Conservation (phyloP, 2,888 invertebrate species). For the Cylindroiulus punctatus region DNA sequence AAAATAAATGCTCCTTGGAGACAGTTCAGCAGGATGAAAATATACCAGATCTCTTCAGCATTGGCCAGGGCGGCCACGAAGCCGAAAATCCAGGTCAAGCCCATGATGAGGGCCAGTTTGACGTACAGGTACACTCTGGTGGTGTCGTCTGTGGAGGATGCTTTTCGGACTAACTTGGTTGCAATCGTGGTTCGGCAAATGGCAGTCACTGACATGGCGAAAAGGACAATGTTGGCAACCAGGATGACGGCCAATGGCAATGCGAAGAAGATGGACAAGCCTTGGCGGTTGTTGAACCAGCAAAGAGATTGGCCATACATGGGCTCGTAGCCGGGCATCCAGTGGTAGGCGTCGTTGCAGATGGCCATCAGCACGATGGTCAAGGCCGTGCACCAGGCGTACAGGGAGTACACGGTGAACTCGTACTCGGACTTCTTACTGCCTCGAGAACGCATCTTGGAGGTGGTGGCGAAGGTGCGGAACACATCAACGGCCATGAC, state of each 20-base stretch:
- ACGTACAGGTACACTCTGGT: constrained; percentile 63
- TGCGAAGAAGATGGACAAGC: constrained; percentile 66
- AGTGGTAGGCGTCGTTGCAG: constrained; percentile 59
- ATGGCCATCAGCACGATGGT: constrained; percentile 62
- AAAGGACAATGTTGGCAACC: constrained; percentile 65
- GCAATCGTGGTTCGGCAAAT: constrained; percentile 61
- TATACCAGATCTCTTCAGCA: constrained; percentile 66
- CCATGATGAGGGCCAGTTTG: constrained; percentile 67
- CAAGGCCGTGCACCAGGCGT: constrained; percentile 66
- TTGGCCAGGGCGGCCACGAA: constrained; percentile 65
- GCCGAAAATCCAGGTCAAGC: constrained; percentile 68
- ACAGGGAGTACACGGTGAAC: constrained; percentile 62
- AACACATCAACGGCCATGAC: constrained; percentile 68
- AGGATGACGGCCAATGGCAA: constrained; percentile 65
- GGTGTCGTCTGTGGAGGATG: constrained; percentile 57
- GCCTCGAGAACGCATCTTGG: not conserved
- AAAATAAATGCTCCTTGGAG: constrained; percentile 69
- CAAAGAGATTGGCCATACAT: constrained; percentile 62
- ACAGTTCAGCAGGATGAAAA: constrained; percentile 68
- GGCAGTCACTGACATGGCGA: constrained; percentile 63
- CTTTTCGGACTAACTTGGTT: not conserved
- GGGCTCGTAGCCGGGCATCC: constrained; percentile 58
- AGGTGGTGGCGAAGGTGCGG: constrained; percentile 64
- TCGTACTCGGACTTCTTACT: not conserved
- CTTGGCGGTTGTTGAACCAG: constrained; percentile 65